Evolutionary conservation across 2,888 invertebrate species (phyloP).

Genomic region (Synanthedon andrenaeformis): DNA sequence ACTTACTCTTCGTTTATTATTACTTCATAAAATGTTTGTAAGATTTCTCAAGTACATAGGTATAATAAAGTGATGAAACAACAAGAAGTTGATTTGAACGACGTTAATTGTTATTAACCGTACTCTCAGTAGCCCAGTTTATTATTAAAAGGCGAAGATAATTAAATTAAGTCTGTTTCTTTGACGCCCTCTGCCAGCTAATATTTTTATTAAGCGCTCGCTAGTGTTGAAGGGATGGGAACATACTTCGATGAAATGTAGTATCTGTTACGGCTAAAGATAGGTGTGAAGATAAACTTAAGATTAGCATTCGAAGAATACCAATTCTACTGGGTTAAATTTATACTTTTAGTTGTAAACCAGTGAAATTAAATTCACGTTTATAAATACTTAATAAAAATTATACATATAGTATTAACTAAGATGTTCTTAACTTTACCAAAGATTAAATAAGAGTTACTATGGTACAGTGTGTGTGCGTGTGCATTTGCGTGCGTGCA

Average conservation of each 20-base stretch:
- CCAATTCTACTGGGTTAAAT: no score
- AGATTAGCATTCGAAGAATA: no score
- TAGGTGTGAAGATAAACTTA: no score
- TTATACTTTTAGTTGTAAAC: no score
- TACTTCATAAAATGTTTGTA: not conserved
- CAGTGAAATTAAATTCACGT: no score
- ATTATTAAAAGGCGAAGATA: slow-evolving; percentile 55
- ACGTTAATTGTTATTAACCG: slow-evolving; percentile 7
- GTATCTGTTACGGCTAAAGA: not conserved
- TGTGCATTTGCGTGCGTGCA: no score
- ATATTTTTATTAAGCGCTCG: slow-evolving; percentile 58
- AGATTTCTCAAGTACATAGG: slow-evolving; percentile 1
- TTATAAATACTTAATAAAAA: no score
- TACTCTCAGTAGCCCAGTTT: slow-evolving; percentile 22
- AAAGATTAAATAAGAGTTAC: no score
- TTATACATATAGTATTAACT: no score
- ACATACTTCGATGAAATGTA: not conserved
- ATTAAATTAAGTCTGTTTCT: slow-evolving; percentile 64
- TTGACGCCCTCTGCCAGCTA: slow-evolving; percentile 50
- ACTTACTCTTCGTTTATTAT: no score
- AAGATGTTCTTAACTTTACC: no score
- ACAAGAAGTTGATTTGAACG: slow-evolving; percentile 5
- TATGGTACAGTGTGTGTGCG: no score
- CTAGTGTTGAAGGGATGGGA: slow-evolving; percentile 12
- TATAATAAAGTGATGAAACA: slow-evolving; percentile 1